These are phyloP conservation scores for Pseudorhombus dupliciocellatus DNA, from an alignment of 2,113 vertebrate species.

Conservation along the genomic window DNA sequence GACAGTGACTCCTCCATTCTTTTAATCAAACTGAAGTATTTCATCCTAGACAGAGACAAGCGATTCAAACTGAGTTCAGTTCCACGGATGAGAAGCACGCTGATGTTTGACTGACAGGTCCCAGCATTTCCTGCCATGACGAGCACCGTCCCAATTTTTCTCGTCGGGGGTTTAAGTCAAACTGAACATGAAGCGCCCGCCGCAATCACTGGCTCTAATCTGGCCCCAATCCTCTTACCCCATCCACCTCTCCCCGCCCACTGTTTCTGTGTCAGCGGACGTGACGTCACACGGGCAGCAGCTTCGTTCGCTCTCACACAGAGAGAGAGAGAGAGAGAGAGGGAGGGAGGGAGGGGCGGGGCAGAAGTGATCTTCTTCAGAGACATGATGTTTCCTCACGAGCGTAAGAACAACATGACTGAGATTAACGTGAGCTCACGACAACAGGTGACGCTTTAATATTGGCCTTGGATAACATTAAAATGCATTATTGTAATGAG, in stretches of 20 bases:
- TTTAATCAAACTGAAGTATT: not conserved
- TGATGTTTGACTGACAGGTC: not conserved
- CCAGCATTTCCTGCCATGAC: not conserved
- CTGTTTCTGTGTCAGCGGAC: slow-evolving; percentile 69
- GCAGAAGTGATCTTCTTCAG: not conserved
- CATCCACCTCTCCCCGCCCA: slow-evolving; percentile 23
- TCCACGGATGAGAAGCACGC: not conserved
- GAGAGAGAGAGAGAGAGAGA: slow-evolving; percentile 7
- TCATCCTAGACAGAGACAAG: not conserved
- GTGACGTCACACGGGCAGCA: slow-evolving; percentile 45
- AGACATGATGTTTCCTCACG: no score
- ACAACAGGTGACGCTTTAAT: not conserved
- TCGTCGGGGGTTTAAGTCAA: slow-evolving; percentile 32
- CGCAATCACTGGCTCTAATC: slow-evolving; percentile 79
- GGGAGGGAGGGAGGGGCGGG: not conserved
- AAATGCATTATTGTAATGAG: no score
- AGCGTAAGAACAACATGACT: not conserved
- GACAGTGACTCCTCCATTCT: no score
- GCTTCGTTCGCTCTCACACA: slow-evolving; percentile 1
- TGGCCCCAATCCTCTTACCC: slow-evolving; percentile 82
- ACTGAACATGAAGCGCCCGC: slow-evolving; percentile 31
- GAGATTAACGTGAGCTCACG: not conserved
- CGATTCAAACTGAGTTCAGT: no score
- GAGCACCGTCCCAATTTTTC: slow-evolving; percentile 34
- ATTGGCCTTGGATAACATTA: not conserved